Percentiles rank a stretch among this genome's conserved stretches.
These are phyloP conservation scores for Glaucidium brasilianum DNA, from an alignment of 2,113 vertebrate genomes.

Conservation along the genomic window DNA sequence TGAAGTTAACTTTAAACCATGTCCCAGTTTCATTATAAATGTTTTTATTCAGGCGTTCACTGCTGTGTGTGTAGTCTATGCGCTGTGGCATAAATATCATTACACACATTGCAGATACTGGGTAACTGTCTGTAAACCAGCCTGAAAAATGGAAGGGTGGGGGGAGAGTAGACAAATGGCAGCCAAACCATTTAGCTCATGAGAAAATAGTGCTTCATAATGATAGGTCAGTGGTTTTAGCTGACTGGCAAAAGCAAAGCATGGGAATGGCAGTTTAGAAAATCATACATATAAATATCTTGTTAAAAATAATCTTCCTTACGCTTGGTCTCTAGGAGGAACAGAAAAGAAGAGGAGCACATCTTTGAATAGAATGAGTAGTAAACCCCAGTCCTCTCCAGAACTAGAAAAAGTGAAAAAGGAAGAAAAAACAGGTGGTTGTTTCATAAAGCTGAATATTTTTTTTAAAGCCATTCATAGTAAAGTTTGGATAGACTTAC, in stretches of 20 bases:
- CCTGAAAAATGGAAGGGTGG: not conserved
- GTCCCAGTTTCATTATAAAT: not conserved
- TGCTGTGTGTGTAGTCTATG: not conserved
- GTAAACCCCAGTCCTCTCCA: conserved; percentile 71
- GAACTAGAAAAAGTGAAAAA: conserved; percentile 80
- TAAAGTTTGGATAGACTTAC: not conserved
- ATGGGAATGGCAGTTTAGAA: not conserved
- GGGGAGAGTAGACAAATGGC: not conserved
- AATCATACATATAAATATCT: not conserved
- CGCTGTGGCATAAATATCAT: not conserved
- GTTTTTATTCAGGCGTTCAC: not conserved
- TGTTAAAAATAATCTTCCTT: conserved; percentile 59
- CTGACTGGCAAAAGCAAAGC: not conserved
- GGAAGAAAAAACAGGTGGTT: conserved; percentile 83
- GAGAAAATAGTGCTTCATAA: not conserved
- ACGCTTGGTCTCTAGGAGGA: conserved; percentile 78
- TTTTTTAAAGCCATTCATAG: not conserved
- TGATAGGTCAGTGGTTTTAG: not conserved
- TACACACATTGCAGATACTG: not conserved
- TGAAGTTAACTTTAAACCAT: not conserved
- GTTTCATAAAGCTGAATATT: conserved; percentile 11
- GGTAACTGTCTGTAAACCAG: not conserved
- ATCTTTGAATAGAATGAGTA: conserved; percentile 84
- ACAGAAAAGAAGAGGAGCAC: conserved; percentile 85
- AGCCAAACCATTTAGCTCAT: not conserved